Evolutionary conservation across 2,888 invertebrate genomes (phyloP).

Genomic region (Tipula lateralis): DNA sequence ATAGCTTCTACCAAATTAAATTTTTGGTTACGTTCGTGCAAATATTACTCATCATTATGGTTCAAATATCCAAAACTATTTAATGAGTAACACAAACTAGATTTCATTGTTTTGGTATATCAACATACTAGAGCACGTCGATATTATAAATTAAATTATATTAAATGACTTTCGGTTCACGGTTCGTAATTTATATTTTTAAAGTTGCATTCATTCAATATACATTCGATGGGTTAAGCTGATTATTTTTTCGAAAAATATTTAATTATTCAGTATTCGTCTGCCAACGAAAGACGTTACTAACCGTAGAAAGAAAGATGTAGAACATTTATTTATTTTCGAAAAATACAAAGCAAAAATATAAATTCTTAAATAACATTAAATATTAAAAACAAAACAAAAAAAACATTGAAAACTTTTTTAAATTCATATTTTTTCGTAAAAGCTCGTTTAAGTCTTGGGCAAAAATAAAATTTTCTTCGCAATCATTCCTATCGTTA

Average conservation of each 20-base stretch:
- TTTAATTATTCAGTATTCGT: neutral
- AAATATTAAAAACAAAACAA: neutral
- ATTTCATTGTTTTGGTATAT: no score
- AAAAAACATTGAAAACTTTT: neutral
- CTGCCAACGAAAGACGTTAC: neutral
- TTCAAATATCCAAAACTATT: no score
- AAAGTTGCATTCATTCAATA: neutral
- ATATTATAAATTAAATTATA: no score
- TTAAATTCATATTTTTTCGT: neutral
- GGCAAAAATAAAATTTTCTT: neutral
- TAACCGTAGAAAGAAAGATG: neutral
- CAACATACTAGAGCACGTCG: no score
- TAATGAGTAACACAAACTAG: no score
- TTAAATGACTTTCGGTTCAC: no score
- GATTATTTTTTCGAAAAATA: neutral
- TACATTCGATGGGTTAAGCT: neutral
- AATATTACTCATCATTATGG: no score
- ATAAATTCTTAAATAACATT: conserved; percentile 11
- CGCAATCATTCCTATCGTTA: neutral
- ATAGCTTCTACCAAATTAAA: no score
- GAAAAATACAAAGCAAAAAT: neutral
- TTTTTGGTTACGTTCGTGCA: no score
- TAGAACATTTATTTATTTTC: neutral
- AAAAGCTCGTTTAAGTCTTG: neutral
- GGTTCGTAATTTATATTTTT: neutral